These are phyloP conservation scores for Nesidiocoris tenuis DNA, from an alignment of 2,888 invertebrate species.

Conservation along the genomic window DNA sequence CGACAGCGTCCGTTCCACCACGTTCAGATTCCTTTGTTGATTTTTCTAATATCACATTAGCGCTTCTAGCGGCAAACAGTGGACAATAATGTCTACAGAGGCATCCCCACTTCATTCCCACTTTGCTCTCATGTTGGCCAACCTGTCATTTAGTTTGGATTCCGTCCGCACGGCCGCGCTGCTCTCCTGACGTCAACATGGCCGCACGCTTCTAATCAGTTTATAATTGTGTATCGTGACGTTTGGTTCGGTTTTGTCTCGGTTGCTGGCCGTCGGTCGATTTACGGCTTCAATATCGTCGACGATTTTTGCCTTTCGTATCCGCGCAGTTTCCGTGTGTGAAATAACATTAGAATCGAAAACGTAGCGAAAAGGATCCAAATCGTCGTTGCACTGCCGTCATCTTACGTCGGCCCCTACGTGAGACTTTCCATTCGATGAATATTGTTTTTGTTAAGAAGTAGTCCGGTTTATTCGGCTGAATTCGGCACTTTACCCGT, in stretches of 20 bases:
- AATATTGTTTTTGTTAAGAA: neutral
- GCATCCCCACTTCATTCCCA: no score
- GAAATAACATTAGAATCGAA: neutral
- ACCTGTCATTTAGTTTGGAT: slow-evolving; percentile 17
- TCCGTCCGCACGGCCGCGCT: slow-evolving; percentile 38
- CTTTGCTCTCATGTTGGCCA: neutral
- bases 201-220: slow-evolving; percentile 36
- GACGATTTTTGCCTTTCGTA: neutral
- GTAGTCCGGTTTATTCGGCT: no score
- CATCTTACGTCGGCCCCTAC: neutral
- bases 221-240: slow-evolving; percentile 20
- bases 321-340: no score
- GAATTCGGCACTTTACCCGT: neutral
- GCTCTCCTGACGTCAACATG: slow-evolving; percentile 40
- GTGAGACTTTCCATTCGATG: neutral
- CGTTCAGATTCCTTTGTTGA: no score
- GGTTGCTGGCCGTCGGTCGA: neutral
- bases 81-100: no score
- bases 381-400: no score
- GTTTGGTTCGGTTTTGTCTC: slow-evolving; percentile 4
- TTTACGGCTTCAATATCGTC: neutral
- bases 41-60: no score
- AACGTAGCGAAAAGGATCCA: neutral
- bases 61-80: no score
- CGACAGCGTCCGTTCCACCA: no score